Base-by-base conservation (phyloP, 2,113 vertebrate genomes). In the Apodemus speciosus region DNA sequence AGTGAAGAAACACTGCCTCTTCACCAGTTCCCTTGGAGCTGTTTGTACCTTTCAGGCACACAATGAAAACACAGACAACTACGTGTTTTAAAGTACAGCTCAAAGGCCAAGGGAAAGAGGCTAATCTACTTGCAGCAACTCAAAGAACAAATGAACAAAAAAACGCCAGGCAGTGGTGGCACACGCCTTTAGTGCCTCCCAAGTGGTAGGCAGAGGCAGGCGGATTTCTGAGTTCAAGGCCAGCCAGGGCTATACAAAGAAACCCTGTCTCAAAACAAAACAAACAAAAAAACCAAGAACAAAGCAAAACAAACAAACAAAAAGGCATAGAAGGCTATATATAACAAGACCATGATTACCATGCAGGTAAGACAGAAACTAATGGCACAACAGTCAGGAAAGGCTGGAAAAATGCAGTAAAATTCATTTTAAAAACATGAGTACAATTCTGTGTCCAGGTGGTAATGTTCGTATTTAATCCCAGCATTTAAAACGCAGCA, bases 121-220 rank as follows among this genome's bases (percentile, higher is more conserved):
- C 56, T 68, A 69, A 85, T 43, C 72, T 75, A 38, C 40, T 83
- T 64, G 71, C 27, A 94, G 60, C 27, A 96, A 66, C n/a, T 85
- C 46, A 73, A 62, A 72, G n/a, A n/a, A n/a, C n/a, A n/a, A n/a
- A n/a, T n/a, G n/a, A n/a, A n/a, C n/a, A n/a, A n/a, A n/a, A 90
- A 66, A 23, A 49, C 6, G 46, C n/a, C n/a, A n/a, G n/a, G n/a
- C n/a, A n/a, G n/a, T n/a, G n/a, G n/a, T n/a, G n/a, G n/a, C n/a
- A n/a, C n/a, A n/a, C n/a, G n/a, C 43, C 43, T 46, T 46, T 46
- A 46, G 6, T 46, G n/a, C 43, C 43, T 6, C 3, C 43, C 43
- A 46, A 3, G 3, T 46, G 43, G 6, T 3, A 46, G 43, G 43
- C 43, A 46, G 43, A 46, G 43, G 43, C 43, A 46, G 43, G 43